Evolutionary conservation across 1,140 invertebrate genomes (phyloP), one percentile per base, ranked within the genome.

Genomic region (Eufriesea mexicana): DNA sequence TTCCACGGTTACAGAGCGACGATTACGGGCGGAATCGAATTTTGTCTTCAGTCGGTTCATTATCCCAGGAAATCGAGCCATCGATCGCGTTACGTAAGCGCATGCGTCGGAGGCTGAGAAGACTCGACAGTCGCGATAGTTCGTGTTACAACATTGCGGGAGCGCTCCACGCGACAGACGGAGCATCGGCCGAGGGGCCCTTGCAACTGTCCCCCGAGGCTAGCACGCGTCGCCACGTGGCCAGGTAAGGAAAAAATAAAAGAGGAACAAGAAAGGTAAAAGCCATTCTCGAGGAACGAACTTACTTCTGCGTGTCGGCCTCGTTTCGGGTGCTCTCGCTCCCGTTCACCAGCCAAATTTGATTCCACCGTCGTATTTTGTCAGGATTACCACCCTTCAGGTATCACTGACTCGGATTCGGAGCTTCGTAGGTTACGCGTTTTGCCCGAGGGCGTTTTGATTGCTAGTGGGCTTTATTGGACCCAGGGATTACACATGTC

Each of bases 191-290:
- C 89, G 80, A 84, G 84, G 83, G 86, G 82, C 89, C 70, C 59
- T 57, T 35, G 55, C 78, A 74, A 80, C 70, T 80, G 90, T 89
- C 91, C 90, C 89, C 85, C 77, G 84, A 82, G 87, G 86, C 87
- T 84, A 89, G 90, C 91, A 92, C 91, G 91, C 91, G 91, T 91
- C 90, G 91, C 90, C 91, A 92, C 91, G 91, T 91, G 91, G 89
- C 89, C 90, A 91, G 90, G 87, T 91, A 92, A 91, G 90, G 84
- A 92, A 90, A 83, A 82, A 76, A 80, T 61, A 67, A 67, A 64
- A 74, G 47, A 74, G 57, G 70, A 74, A n/a, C 70, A 80, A 64
- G 68, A 86, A 86, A 79, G 85, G 73, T 86, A 87, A 85, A 89
- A 91, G 89, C 90, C 88, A 88, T 91, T 84, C 89, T 86, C 84